These are phyloP conservation scores for Acrocephalus kingi DNA, from an alignment of 2,113 vertebrate species.

Conservation along the genomic window DNA sequence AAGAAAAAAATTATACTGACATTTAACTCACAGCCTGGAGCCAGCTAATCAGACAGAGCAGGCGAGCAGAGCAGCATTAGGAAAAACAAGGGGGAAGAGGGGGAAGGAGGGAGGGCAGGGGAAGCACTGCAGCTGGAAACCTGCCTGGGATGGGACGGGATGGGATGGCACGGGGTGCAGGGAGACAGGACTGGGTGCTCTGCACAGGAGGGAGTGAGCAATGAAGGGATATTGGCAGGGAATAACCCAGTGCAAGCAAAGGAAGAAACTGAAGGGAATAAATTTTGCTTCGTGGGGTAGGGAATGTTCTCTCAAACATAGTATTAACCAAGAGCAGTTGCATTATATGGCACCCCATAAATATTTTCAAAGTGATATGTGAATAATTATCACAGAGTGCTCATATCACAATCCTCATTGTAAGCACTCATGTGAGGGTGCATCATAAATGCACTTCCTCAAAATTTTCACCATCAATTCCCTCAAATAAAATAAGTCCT, in stretches of 20 bases:
- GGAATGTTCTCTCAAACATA: not conserved
- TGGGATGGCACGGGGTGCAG: rapidly evolving
- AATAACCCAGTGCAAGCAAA: not conserved
- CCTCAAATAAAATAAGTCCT: not conserved
- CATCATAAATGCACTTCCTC: not conserved
- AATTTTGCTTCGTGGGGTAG: not conserved
- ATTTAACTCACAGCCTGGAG: slow-evolving; percentile 19
- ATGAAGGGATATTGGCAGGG: rapidly evolving
- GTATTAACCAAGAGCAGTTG: not conserved
- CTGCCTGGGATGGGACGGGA: not conserved
- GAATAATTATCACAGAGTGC: not conserved
- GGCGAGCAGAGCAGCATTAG: not conserved
- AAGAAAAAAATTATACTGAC: slow-evolving; percentile 39
- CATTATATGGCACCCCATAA: not conserved
- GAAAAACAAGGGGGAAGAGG: not conserved
- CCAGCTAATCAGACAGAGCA: slow-evolving; percentile 41
- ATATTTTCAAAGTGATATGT: not conserved
- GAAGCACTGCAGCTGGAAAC: not conserved
- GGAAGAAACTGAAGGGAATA: not conserved
- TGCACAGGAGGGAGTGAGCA: not conserved
- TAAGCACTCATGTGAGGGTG: not conserved
- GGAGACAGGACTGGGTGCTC: not conserved
- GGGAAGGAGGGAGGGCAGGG: not conserved
- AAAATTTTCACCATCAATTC: not conserved
- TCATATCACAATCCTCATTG: not conserved